Evolutionary conservation across 37 sponge, comb jelly and placozoan species (phyloP), one percentile per base, ranked within the genome.

Genomic region (Cliona cf. orientalis): DNA sequence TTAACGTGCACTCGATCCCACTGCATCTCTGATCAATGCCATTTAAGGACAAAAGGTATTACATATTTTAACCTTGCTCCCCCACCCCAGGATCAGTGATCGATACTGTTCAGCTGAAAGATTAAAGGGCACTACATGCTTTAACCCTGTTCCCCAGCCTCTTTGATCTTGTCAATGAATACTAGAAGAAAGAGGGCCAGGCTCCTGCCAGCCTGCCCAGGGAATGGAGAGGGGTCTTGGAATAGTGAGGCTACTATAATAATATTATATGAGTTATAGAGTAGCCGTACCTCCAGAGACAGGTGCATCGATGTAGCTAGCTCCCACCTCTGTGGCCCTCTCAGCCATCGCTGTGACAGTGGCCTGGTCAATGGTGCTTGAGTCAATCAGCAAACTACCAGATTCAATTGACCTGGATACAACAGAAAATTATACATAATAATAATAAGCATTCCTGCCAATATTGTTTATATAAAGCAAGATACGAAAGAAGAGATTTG

Each of bases 221-320:
- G 42, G 11, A 70, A 36, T 36, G 71, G 22, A 17, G 23, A 17
- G 22, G 11, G 35, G 22, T 64, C 14, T 75, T 65, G 68, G 32
- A 22, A 77, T 22, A 9, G 5, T 5, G 32, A 69, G 14, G 71
- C 29, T 37, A 22, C 71, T 37, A 35, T 64, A 64, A 21, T 21
- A 12, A 5, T 72, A 3, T 23, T 33, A 33, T 25, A n/a, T n/a
- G n/a, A n/a, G n/a, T n/a, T n/a, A n/a, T n/a, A n/a, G n/a, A n/a
- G n/a, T n/a, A n/a, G n/a, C n/a, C n/a, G n/a, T 40, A 95, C 96
- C 99, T 75, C 99, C 99, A 12, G 99, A 99, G 29, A 99, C 97
- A 31, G 99, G 99, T 11, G 99, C 94, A 72, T 99, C 99, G 5
- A 96, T 49, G 53, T 86, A 94, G 67, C 33, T 76, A 7, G 55